A percentile compares a stretch with the other conserved stretches of the same genome.
phyloP scores from a whole-genome alignment of 2,888 invertebrate species.

The Shargacucullia verbasci region DNA sequence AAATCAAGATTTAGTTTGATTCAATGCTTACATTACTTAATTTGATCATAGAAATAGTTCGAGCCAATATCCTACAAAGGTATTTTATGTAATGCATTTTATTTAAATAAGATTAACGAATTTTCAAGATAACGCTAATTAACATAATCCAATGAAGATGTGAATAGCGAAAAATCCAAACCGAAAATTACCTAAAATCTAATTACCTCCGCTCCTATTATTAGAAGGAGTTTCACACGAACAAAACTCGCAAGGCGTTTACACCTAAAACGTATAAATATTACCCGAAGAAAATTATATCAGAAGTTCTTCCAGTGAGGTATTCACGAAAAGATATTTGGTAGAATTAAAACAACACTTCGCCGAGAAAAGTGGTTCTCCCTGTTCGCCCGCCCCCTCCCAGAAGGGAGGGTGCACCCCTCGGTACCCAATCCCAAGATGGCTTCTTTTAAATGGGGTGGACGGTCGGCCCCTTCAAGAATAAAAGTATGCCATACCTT shows the following conservation, averaged over 20 bases:
- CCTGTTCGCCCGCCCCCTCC: slow-evolving; percentile 64
- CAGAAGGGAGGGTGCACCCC: slow-evolving; percentile 67
- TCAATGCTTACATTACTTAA: too few species aligned
- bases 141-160: not conserved
- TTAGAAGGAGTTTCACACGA: slow-evolving; percentile 58
- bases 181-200: slow-evolving; percentile 46
- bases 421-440: slow-evolving; percentile 83
- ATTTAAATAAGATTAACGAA: too few species aligned
- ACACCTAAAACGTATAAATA: slow-evolving; percentile 84
- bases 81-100: too few species aligned
- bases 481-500: slow-evolving; percentile 87
- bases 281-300: slow-evolving; percentile 85
- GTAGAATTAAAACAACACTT: slow-evolving; percentile 89
- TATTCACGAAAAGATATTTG: slow-evolving; percentile 89
- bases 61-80: too few species aligned
- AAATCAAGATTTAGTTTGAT: too few species aligned
- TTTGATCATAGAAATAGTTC: too few species aligned
- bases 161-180: slow-evolving; percentile 3
- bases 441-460: slow-evolving; percentile 89
- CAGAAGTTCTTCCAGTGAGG: slow-evolving; percentile 83
- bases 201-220: slow-evolving; percentile 58
- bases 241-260: slow-evolving; percentile 63
- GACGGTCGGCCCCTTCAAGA: slow-evolving; percentile 85
- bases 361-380: slow-evolving; percentile 85
- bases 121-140: too few species aligned